A percentile compares a stretch with the other conserved stretches of the same genome.
phyloP scores from a whole-genome alignment of 2,797 vertebrate genomes.

The Scolopax rusticola region DNA sequence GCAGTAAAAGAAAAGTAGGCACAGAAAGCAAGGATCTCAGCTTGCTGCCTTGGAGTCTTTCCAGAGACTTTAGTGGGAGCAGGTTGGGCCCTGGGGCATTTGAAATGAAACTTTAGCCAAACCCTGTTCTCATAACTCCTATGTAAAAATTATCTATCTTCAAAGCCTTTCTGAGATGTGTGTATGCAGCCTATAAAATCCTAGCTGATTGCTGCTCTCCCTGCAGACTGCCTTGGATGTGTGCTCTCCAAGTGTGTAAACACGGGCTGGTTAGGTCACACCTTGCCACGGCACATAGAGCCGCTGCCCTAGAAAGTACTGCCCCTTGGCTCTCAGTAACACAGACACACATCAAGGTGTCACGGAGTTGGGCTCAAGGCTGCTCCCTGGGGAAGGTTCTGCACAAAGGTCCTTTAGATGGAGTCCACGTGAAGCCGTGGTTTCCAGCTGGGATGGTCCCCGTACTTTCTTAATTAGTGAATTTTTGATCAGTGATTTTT shows the following conservation, averaged over 20 bases:
- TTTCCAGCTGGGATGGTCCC: background rate
- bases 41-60: slow-evolving; percentile 22
- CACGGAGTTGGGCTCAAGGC: background rate
- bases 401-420: background rate
- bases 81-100: background rate
- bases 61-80: background rate
- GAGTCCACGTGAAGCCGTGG: background rate
- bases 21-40: background rate
- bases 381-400: background rate
- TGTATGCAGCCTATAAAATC: background rate
- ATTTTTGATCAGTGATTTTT: background rate
- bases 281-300: background rate
- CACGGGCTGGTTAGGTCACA: background rate
- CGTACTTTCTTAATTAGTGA: background rate
- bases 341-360: background rate
- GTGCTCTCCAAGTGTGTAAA: background rate
- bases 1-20: background rate
- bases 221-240: background rate
- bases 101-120: background rate
- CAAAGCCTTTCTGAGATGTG: background rate
- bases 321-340: background rate
- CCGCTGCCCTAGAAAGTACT: background rate
- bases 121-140: background rate
- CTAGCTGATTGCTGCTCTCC: background rate
- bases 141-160: background rate